Percentiles rank a stretch among this genome's conserved stretches.
Evolutionary conservation across 2,888 invertebrate species (phyloP).

Genomic region (Lasioglossum oenotherae): DNA sequence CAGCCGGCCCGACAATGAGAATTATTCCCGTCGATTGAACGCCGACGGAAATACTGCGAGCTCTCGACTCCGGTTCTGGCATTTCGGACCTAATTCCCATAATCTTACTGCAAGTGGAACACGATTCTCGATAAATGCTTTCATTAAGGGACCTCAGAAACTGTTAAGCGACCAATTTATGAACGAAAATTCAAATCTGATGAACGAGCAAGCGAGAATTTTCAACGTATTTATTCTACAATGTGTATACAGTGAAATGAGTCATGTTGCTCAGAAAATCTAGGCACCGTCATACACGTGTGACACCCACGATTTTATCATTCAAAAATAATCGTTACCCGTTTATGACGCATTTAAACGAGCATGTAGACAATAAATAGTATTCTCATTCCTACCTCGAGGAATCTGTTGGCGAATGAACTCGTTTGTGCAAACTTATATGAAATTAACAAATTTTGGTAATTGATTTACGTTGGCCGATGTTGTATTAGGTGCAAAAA

Average conservation of each 20-base stretch:
- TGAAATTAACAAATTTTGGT: background rate
- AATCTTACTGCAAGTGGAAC: background rate
- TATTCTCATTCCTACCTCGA: background rate
- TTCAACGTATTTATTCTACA: background rate
- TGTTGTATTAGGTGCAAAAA: background rate
- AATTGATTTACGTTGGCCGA: background rate
- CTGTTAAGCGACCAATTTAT: background rate
- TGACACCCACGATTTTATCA: background rate
- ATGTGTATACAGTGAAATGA: background rate
- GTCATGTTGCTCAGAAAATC: background rate
- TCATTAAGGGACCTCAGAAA: background rate
- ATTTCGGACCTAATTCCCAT: slow-evolving; percentile 8
- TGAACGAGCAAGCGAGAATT: background rate
- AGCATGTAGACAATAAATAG: background rate
- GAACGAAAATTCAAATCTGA: background rate
- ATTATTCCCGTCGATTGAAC: slow-evolving; percentile 25
- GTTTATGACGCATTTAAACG: background rate
- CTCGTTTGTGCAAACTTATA: background rate
- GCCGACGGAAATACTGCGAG: slow-evolving; percentile 23
- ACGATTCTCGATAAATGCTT: background rate
- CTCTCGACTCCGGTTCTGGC: slow-evolving; percentile 3
- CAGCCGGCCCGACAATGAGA: slow-evolving; percentile 22
- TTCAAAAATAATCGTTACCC: background rate
- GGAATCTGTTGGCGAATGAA: background rate
- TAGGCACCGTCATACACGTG: background rate